These are phyloP conservation scores for Eidolon helvum DNA, from an alignment of 2,113 vertebrate genomes.

Conservation along the genomic window DNA sequence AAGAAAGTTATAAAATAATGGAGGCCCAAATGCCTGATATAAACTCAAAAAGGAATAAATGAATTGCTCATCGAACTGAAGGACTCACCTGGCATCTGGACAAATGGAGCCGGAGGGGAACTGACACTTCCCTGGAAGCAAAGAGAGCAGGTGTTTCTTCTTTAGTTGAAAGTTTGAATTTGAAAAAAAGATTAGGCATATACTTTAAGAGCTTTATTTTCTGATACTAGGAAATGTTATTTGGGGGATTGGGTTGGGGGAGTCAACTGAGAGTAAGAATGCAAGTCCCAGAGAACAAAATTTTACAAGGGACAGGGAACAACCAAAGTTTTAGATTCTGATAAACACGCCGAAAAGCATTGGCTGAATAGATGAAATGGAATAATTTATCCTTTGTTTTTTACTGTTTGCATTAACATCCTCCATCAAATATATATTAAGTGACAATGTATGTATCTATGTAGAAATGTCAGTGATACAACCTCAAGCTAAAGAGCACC, in stretches of 20 bases:
- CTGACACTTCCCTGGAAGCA: conserved; percentile 85
- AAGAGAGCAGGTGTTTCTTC: conserved; percentile 14
- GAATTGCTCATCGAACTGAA: not conserved
- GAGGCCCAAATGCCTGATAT: not conserved
- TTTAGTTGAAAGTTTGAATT: not conserved
- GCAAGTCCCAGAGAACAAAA: not conserved
- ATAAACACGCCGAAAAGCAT: not conserved
- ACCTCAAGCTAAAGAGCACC: not conserved
- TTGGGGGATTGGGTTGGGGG: not conserved
- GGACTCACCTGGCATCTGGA: conserved; percentile 90
- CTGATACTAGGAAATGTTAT: not conserved
- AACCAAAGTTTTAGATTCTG: conserved; percentile 33
- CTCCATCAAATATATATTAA: not conserved
- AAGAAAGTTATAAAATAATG: not conserved
- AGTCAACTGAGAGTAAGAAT: not conserved
- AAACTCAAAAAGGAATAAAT: not conserved
- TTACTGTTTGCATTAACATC: not conserved
- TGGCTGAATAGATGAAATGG: not conserved
- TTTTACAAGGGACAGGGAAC: conserved; percentile 32
- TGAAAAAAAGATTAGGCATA: not conserved
- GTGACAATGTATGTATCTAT: not conserved
- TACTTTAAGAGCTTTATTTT: not conserved
- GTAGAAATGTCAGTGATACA: not conserved
- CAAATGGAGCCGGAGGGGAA: conserved; percentile 81
- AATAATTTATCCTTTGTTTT: not conserved